phyloP scores from a whole-genome alignment of 2,888 invertebrate genomes.

The Erpobdella octoculata region DNA sequence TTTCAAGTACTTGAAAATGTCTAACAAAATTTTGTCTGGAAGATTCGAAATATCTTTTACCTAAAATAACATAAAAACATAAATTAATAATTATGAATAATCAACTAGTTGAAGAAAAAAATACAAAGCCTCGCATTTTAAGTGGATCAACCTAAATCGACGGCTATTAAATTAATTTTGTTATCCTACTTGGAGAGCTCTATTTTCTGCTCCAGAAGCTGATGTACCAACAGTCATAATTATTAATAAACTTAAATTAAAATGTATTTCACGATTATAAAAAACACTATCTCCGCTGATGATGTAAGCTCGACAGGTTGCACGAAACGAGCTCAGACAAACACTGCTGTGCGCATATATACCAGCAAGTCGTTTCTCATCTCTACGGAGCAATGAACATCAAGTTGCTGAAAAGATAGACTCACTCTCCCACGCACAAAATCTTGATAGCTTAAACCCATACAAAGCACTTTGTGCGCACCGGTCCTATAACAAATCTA shows the following conservation, averaged over 20 bases:
- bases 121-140: too few relatives aligned
- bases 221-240: background rate
- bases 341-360: too few relatives aligned
- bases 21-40: constrained; percentile 88
- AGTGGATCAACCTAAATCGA: too few relatives aligned
- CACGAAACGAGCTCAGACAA: background rate
- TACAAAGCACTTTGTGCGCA: too few relatives aligned
- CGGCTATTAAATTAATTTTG: too few relatives aligned
- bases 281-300: background rate
- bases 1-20: constrained; percentile 84
- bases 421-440: too few relatives aligned
- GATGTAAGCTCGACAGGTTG: background rate
- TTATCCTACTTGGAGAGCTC: background rate
- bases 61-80: background rate
- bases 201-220: background rate
- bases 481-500: too few relatives aligned
- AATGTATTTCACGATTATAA: background rate
- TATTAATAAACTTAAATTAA: too few relatives aligned
- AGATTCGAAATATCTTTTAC: constrained; percentile 53
- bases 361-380: too few relatives aligned
- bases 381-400: too few relatives aligned
- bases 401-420: too few relatives aligned
- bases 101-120: background rate
- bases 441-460: too few relatives aligned
- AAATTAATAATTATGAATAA: background rate